A percentile compares a stretch with the other conserved stretches of the same genome.
phyloP scores from a whole-genome alignment of 2,888 invertebrate species.

The Mesorhabditis spiculigera region DNA sequence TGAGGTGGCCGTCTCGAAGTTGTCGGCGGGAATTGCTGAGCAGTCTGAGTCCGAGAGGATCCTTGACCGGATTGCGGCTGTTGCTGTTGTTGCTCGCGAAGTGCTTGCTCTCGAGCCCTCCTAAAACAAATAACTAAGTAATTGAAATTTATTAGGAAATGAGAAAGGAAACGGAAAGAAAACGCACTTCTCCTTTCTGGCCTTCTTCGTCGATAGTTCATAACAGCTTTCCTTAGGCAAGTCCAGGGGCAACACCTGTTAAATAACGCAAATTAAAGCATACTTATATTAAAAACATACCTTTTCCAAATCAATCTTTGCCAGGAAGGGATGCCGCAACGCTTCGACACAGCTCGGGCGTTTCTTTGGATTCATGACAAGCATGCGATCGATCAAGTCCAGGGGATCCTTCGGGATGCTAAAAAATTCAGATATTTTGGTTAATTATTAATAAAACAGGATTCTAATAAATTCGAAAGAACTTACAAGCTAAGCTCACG shows the following conservation, averaged over 20 bases:
- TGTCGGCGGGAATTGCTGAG: not conserved
- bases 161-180: not conserved
- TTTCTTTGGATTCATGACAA: conserved; percentile 88
- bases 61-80: not conserved
- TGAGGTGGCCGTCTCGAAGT: not conserved
- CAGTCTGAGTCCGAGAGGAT: not conserved
- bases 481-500: conserved; percentile 7
- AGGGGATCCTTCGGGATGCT: conserved; percentile 65
- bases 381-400: conserved; percentile 68
- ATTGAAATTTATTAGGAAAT: not conserved
- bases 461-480: not conserved
- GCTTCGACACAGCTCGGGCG: conserved; percentile 91
- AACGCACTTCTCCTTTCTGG: too few species aligned
- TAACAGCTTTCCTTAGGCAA: too few species aligned
- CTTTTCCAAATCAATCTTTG: not conserved
- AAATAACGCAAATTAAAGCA: not conserved
- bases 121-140: not conserved
- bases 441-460: not conserved
- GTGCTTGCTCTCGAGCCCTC: conserved; percentile 2
- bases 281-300: not conserved
- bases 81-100: not conserved
- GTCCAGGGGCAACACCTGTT: not conserved
- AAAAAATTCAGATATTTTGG: not conserved
- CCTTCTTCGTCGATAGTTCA: too few species aligned
- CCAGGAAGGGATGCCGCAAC: conserved; percentile 74